Evolutionary conservation across 2,113 vertebrate genomes (phyloP).

Genomic region (Puntigrus tetrazona): DNA sequence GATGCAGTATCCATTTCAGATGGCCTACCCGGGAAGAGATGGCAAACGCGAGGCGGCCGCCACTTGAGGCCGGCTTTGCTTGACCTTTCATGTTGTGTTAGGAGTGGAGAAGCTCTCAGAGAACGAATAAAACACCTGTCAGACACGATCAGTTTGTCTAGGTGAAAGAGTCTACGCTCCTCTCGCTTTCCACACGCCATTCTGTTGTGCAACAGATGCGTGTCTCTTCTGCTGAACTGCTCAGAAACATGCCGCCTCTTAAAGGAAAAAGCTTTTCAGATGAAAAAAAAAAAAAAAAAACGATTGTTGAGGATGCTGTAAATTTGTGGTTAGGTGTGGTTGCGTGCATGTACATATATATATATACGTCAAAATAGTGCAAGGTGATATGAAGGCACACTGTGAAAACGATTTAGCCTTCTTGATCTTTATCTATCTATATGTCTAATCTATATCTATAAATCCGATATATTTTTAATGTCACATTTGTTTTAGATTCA

Average conservation of each 20-base stretch:
- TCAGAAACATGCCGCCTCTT: not conserved
- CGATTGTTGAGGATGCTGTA: not conserved
- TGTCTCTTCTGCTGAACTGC: not conserved
- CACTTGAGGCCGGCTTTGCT: conserved; percentile 19
- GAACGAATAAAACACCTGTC: conserved; percentile 49
- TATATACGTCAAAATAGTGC: too few relatives aligned
- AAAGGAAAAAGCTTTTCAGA: not conserved
- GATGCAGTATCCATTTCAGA: not conserved
- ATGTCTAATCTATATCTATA: too few relatives aligned
- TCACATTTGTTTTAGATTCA: too few relatives aligned
- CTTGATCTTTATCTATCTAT: too few relatives aligned
- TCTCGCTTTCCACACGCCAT: not conserved
- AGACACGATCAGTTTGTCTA: conserved; percentile 45
- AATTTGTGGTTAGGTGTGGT: too few relatives aligned
- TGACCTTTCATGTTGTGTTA: conserved; percentile 48
- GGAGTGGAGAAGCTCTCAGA: conserved; percentile 16
- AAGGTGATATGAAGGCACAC: not conserved
- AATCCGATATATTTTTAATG: too few relatives aligned
- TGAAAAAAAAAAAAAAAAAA: not conserved
- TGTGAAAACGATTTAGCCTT: too few relatives aligned
- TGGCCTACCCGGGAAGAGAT: not conserved
- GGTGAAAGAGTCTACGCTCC: conserved; percentile 29
- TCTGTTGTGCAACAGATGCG: not conserved
- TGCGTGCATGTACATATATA: not conserved
- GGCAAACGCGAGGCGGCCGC: not conserved